Evolutionary conservation across 2,797 vertebrate species (phyloP).

Genomic region (Rachycentron canadum): DNA sequence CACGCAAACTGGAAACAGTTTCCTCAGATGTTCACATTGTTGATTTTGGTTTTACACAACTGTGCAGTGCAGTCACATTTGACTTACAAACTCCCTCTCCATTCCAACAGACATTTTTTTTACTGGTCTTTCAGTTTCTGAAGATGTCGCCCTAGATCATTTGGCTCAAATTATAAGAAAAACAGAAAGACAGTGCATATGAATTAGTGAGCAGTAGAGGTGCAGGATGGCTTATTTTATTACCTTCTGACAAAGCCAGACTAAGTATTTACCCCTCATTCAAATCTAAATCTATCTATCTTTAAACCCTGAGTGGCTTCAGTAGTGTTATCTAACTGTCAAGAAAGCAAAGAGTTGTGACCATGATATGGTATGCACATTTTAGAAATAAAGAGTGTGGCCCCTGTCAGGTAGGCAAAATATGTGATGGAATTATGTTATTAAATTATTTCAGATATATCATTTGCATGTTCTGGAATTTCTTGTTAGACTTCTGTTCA

Average conservation of each 20-base stretch:
- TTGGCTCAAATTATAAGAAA: background rate
- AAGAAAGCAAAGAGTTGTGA: background rate
- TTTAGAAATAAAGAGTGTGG: background rate
- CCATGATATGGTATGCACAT: background rate
- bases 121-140: background rate
- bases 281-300: no score
- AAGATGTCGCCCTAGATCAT: background rate
- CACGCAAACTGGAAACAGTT: conserved; percentile 46
- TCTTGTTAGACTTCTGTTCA: background rate
- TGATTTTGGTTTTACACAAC: background rate
- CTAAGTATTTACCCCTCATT: no score
- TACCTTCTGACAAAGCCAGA: no score
- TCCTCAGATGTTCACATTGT: conserved; percentile 3
- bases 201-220: no score
- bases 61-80: background rate
- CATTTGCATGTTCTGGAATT: background rate
- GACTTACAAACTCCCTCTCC: background rate
- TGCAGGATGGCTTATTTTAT: no score
- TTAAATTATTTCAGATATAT: background rate
- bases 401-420: background rate
- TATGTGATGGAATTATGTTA: background rate
- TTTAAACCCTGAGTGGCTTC: no score
- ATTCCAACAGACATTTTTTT: background rate
- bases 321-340: no score
- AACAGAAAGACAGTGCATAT: no score